Base-by-base conservation (phyloP, 92 coral and sea anemone genomes). In the Parazoanthus darwini region DNA sequence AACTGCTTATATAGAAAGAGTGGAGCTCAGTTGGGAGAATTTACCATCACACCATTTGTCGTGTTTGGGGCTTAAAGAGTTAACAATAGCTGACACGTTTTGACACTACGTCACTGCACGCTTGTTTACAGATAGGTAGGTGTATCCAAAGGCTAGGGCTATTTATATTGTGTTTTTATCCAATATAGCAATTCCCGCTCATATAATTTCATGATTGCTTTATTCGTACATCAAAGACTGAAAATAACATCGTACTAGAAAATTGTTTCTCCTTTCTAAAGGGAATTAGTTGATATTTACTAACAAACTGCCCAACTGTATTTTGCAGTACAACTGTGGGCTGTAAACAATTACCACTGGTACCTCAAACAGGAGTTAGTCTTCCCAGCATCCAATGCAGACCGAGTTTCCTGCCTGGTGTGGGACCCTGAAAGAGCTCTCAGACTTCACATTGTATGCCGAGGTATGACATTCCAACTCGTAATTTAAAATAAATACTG, bases 291-390 rank as follows among this genome's bases (percentile, higher is more conserved):
- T 6, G 46, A 76, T 25, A 1, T 0, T 80, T 4, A 29, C 72
- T 77, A 5, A 56, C 14, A 13, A 5, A 38, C 26, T 23, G 15
- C 63, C 39, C 15, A 44, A 10, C 54, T 83, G 6, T 29, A 84
- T 84, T 33, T 85, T 58, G 20, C 71, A 96, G 99, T 96, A 80
- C 99, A 96, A 78, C 91, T 97, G 50, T 97, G 99, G 99, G 80
- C 94, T 37, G 93, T 94, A 39, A 97, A 91, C 86, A 97, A 97
- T 73, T 97, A 97, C 79, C 99, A 97, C 92, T 97, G 99, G 99
- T 97, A 94, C 74, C 93, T 97, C 42, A 97, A 97, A 87, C 98
- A 97, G 80, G 98, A 97, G 81, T 38, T 97, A 48, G 85, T 87
- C 80, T 95, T 97, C 89, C 89, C 91, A 50, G 94, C 96, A 3